Evolutionary conservation across 1,140 invertebrate genomes (phyloP).

Genomic region (Diabrotica undecimpunctata): DNA sequence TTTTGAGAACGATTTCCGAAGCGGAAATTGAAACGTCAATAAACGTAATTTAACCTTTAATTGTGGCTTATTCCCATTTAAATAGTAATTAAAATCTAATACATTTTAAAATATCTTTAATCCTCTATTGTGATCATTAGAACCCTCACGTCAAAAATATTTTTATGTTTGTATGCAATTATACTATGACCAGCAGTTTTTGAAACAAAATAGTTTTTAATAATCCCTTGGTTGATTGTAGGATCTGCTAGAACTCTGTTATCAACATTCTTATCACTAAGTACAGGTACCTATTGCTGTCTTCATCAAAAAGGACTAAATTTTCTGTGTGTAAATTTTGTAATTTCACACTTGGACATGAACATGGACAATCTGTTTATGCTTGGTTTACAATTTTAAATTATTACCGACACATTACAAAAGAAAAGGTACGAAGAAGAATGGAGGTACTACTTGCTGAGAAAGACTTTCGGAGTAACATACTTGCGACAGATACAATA

Average conservation of each 20-base stretch:
- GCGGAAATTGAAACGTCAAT: no score
- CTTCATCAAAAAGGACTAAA: slow-evolving; percentile 11
- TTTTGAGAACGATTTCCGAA: no score
- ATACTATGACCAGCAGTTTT: slow-evolving; percentile 30
- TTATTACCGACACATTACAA: slow-evolving; percentile 2
- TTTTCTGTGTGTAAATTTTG: slow-evolving; percentile 21
- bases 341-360: slow-evolving; percentile 21
- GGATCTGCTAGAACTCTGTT: slow-evolving; percentile 19
- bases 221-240: slow-evolving; percentile 25
- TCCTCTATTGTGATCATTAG: slow-evolving; percentile 13
- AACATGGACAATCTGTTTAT: slow-evolving; percentile 24
- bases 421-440: not conserved
- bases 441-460: not conserved
- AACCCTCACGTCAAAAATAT: slow-evolving; percentile 18
- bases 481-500: not conserved
- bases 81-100: no score
- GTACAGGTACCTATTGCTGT: slow-evolving; percentile 21
- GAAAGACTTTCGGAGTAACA: not conserved
- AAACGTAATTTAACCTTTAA: no score
- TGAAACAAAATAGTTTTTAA: slow-evolving; percentile 19
- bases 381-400: slow-evolving; percentile 21
- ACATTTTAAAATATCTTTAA: slow-evolving; percentile 20
- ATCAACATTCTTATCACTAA: slow-evolving; percentile 16
- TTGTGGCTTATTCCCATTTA: no score
- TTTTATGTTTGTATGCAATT: slow-evolving; percentile 23